A percentile compares a stretch with the other conserved stretches of the same genome.
Conservation (phyloP, 1,140 invertebrate genomes). For the Rhynchophorus ferrugineus region DNA sequence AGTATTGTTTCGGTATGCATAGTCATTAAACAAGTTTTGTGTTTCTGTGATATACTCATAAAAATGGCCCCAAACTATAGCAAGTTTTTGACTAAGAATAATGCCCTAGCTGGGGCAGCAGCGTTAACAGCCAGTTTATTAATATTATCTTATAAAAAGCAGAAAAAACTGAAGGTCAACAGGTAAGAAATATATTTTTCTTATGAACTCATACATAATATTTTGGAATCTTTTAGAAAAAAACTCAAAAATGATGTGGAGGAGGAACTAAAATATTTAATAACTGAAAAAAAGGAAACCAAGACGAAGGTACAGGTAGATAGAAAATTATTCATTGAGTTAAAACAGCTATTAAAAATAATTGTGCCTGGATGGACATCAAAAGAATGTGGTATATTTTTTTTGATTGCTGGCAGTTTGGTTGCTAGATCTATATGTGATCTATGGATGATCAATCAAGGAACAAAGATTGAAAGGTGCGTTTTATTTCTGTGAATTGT, state of each 20-base stretch:
- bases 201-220: too few species aligned
- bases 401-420: conserved; percentile 73
- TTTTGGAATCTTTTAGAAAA: conserved; percentile 26
- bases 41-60: conserved; percentile 26
- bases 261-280: conserved; percentile 69
- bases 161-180: conserved; percentile 37
- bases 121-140: conserved; percentile 49
- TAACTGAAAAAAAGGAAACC: conserved; percentile 60
- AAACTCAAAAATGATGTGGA: conserved; percentile 41
- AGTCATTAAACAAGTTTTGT: background rate
- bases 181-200: conserved; percentile 17
- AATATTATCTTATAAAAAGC: conserved; percentile 43
- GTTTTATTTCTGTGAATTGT: conserved; percentile 6
- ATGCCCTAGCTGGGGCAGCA: conserved; percentile 47
- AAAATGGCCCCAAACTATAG: conserved; percentile 56
- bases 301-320: conserved; percentile 79
- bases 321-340: conserved; percentile 70
- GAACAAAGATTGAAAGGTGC: conserved; percentile 87
- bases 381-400: conserved; percentile 69
- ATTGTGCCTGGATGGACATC: conserved; percentile 72
- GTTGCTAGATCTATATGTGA: conserved; percentile 88
- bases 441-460: conserved; percentile 93
- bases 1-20: background rate
- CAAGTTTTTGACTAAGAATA: conserved; percentile 51
- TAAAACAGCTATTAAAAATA: conserved; percentile 71